phyloP scores from a whole-genome alignment of 2,888 invertebrate species.

The Drosophila rellima region DNA sequence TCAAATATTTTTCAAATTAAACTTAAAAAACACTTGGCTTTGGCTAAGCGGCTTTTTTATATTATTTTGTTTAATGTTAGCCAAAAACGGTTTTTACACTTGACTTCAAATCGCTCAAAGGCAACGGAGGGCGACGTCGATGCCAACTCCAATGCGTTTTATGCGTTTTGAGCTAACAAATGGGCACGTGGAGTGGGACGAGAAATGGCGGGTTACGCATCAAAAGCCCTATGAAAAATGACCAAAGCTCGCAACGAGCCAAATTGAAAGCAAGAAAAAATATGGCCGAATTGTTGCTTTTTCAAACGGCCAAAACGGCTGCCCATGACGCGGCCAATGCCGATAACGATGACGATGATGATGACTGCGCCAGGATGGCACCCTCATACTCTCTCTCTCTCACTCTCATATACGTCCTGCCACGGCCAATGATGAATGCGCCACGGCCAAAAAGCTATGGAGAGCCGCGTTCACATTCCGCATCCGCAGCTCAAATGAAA shows the following conservation, averaged over 20 bases:
- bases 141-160: constrained; percentile 63
- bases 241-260: constrained; percentile 70
- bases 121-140: constrained; percentile 36
- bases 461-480: constrained; percentile 71
- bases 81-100: constrained; percentile 79
- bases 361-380: constrained; percentile 44
- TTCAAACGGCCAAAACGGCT: constrained; percentile 56
- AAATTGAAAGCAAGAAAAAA: constrained; percentile 81
- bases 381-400: neutral
- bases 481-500: constrained; percentile 77
- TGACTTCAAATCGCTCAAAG: constrained; percentile 83
- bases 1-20: constrained; percentile 81
- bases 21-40: constrained; percentile 75
- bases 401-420: constrained; percentile 12
- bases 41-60: constrained; percentile 38
- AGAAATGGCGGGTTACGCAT: constrained; percentile 70
- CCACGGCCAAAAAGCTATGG: constrained; percentile 31
- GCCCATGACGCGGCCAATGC: constrained; percentile 31
- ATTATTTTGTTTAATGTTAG: constrained; percentile 54
- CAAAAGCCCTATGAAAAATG: constrained; percentile 81
- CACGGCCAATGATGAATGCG: constrained; percentile 73
- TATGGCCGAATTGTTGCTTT: constrained; percentile 80
- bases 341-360: constrained; percentile 35
- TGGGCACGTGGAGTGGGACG: constrained; percentile 11
- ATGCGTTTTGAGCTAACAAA: constrained; percentile 56